Base-by-base conservation (phyloP, 2,888 invertebrate species). In the Dioctria linearis region DNA sequence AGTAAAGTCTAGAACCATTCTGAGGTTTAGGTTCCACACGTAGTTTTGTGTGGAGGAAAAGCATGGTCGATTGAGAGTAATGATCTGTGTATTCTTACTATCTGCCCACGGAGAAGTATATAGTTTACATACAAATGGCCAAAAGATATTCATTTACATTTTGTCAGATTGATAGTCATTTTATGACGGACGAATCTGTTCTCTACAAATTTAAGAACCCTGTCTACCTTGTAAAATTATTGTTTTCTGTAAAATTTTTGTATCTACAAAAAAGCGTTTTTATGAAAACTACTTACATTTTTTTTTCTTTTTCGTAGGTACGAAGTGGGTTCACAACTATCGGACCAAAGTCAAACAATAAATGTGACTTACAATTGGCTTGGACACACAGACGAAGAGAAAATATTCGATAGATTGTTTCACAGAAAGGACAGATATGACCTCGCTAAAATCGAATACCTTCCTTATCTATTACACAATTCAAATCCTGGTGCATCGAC, bases 311-410 rank as follows among this genome's bases (percentile, higher is more conserved):
- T 59, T 54, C 11, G 3, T 49, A 76, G 93, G 79, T 98, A 97
- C 87, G 99, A 99, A 90, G 94, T 99, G 67, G 98, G 98, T 0
- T 98, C 98, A 0, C 98, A 99, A 86, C 91, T 98, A 25, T 94
- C 95, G 86, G 98, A 98, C 87, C 98, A 98, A 87, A 97, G 98
- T 85, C 95, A 96, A 90, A 90, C 93, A 25, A 94, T 99, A n/a
- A 96, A 98, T 87, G 98, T 97, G 84, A 95, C 96, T 0, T 95
- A 92, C 86, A 99, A 99, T 87, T 99, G 97, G 95, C 92, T 99
- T 85, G 97, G 98, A 4, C 93, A 90, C 82, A 91, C 92, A 0
- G 92, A 92, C 81, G 95, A 95, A 86, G 92, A 93, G 83, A 92
- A 92, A 85, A 94, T 96, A 42, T 94, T 94, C 84, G 91, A 92